Evolutionary conservation across 1,140 invertebrate genomes (phyloP).

Genomic region (Orius insidiosus): DNA sequence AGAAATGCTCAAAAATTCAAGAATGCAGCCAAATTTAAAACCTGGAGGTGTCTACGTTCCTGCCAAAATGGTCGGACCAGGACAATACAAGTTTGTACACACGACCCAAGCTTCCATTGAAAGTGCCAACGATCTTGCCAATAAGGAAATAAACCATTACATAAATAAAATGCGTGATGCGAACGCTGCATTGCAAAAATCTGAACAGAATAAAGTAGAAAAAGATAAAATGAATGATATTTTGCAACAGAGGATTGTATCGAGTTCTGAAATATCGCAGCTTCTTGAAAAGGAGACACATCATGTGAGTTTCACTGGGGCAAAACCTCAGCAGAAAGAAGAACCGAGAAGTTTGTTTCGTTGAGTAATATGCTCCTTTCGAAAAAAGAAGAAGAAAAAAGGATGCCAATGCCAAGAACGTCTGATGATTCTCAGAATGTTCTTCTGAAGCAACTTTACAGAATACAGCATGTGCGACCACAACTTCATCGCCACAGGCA

Average conservation of each 20-base stretch:
- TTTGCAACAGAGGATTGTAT: conserved; percentile 18
- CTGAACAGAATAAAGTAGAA: too few species aligned
- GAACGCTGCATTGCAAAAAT: too few species aligned
- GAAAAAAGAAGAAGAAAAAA: conserved; percentile 16
- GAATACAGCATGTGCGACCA: conserved; percentile 52
- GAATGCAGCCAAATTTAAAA: conserved; percentile 6
- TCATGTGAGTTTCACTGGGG: conserved; percentile 1
- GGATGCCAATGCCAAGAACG: conserved; percentile 8
- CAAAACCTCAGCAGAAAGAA: conserved; percentile 14
- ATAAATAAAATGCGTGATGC: neutral
- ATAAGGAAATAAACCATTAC: neutral
- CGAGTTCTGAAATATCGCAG: conserved; percentile 12
- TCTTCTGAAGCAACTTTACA: conserved; percentile 70
- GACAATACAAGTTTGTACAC: too few species aligned
- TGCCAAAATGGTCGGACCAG: conserved; percentile 1
- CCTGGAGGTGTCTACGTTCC: conserved; percentile 11
- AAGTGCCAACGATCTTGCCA: too few species aligned
- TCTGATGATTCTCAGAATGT: conserved; percentile 71
- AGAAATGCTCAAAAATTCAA: conserved; percentile 9
- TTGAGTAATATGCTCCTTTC: conserved; percentile 18
- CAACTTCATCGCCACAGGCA: conserved; percentile 30
- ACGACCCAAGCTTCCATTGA: too few species aligned
- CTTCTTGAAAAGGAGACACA: conserved; percentile 16
- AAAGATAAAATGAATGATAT: conserved; percentile 4
- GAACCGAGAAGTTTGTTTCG: conserved; percentile 18